Evolutionary conservation across 2,888 invertebrate species (phyloP), one percentile per base, ranked within the genome.

Genomic region (Malacosoma neustria): DNA sequence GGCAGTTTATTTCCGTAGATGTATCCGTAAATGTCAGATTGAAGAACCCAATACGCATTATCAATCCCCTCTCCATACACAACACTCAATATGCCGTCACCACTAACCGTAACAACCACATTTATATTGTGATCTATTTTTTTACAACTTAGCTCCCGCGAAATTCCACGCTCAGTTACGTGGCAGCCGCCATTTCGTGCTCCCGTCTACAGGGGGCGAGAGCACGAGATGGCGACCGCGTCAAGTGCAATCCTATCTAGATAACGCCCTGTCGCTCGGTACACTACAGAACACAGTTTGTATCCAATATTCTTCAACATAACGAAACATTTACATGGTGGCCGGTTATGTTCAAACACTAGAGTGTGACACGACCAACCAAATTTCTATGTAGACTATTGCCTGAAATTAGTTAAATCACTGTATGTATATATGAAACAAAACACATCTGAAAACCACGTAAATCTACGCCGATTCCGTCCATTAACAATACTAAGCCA

Each of bases 261-360:
- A 67, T 71, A 70, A 63, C 74, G 70, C 73, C 76, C 76, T 73
- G 72, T 77, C 75, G 59, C 69, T 72, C 76, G 71, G 72, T 79
- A 81, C 79, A 57, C 81, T 82, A 82, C 79, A 72, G 81, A 82
- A 81, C 81, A 81, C 84, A 81, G 70, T 75, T 74, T 74, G 80
- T 81, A 84, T 81, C 82, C 80, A 68, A 64, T 73, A 53, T 61
- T n/a, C 68, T 72, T 71, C 72, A 53, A 56, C 63, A 66, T 69
- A 75, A 71, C 62, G 61, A 68, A 80, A 75, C 75, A 69, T 71
- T 65, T 62, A 69, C 59, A 59, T 43, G 64, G 62, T 57, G 65
- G 56, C 59, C 60, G 66, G 51, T 56, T 30, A 32, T 51, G 60
- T 54, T 49, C 62, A 51, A 54, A 53, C 53, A 42, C 43, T 44